Evolutionary conservation across 2,113 vertebrate genomes (phyloP), one percentile per base, ranked within the genome.

Genomic region (Tetrax tetrax): DNA sequence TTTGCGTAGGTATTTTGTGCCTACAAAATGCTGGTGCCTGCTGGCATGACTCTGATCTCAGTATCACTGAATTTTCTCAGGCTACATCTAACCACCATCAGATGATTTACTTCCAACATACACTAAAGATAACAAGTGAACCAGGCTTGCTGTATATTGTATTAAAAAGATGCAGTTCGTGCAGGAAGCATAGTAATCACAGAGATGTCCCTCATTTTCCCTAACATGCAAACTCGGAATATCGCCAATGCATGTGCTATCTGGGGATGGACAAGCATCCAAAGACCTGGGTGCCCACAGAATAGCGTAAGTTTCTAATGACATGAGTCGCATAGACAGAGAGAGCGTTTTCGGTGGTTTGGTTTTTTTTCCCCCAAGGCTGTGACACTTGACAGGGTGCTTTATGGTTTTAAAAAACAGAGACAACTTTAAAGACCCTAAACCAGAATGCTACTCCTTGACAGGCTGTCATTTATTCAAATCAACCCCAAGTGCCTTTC

Each of bases 221-320:
- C 48, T 45, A 54, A 37, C 16, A 37, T 0, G 2, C 23, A 69
- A 59, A 69, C 5, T 12, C 59, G 50, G 48, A 68, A 53, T 2
- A 2, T 13, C 2, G 0, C 19, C 64, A 63, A 14, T 14, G 22
- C 0, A 0, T 0, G 1, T 35, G 33, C 21, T 48, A 74, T 25
- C n/a, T 59, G 54, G 11, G 71, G 57, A 80, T 28, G 24, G 31
- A 53, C n/a, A 53, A 71, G 47, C 15, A 27, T 75, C 50, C 21
- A 50, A 48, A 50, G 45, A 68, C 13, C 24, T 25, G 27, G 14
- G 12, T 77, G 33, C 35, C 33, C 38, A 54, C 0, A 38, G 28
- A 37, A 2, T 59, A 35, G 14, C 1, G 8, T 29, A 78, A 56
- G 38, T 64, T 75, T 79, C 18, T 3, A 33, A 50, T 10, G 13